phyloP scores from a whole-genome alignment of 2,113 vertebrate genomes.

The Megaceryle maxima region DNA sequence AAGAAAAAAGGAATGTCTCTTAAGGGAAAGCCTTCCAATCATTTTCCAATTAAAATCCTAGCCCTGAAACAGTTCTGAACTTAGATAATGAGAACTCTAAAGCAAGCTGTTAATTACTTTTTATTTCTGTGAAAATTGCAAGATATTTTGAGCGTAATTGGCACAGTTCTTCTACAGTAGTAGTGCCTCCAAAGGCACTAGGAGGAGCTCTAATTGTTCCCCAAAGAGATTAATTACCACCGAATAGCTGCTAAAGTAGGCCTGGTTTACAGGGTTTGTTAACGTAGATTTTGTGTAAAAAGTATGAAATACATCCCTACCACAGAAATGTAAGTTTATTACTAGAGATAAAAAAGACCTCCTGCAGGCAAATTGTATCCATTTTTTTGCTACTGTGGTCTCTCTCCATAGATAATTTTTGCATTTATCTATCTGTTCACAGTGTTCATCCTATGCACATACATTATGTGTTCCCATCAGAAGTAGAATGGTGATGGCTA shows the following conservation, averaged over 20 bases:
- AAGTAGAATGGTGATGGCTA: background rate
- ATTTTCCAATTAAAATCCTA: constrained; percentile 32
- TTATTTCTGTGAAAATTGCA: constrained; percentile 41
- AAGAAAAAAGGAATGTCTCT: background rate
- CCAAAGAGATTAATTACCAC: background rate
- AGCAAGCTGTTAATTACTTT: constrained; percentile 41
- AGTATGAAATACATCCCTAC: background rate
- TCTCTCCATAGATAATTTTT: background rate
- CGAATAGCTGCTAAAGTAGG: background rate
- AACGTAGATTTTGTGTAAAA: accelerated
- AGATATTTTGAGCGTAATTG: constrained; percentile 1
- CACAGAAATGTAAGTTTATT: background rate
- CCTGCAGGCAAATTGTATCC: background rate
- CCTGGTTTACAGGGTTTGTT: background rate
- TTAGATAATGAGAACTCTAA: constrained; percentile 25
- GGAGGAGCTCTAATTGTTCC: constrained; percentile 44
- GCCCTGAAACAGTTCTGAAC: background rate
- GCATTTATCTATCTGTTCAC: background rate
- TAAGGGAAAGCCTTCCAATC: constrained; percentile 24
- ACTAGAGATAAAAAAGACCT: background rate
- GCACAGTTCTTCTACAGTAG: background rate
- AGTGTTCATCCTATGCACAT: background rate
- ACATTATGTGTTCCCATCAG: background rate
- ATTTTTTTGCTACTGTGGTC: background rate
- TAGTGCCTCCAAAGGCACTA: background rate